Conservation (phyloP, 30 jellyfish, hydroid and myxozoan species). For the Aurelia sp. region DNA sequence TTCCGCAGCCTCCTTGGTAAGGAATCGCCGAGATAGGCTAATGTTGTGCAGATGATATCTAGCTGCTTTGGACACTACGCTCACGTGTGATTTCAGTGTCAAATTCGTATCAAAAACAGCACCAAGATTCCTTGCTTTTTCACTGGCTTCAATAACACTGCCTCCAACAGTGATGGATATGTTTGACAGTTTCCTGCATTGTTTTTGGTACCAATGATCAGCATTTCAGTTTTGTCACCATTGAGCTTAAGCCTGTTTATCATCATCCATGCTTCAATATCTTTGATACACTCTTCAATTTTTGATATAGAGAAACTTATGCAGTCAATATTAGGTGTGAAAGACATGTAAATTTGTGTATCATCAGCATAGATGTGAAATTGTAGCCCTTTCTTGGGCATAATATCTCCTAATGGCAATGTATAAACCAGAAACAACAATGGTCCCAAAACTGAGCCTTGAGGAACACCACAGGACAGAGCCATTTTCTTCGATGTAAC, state of each 20-base stretch:
- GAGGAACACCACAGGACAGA: constrained; percentile 58
- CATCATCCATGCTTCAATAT: constrained; percentile 46
- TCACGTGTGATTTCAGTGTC: constrained; percentile 66
- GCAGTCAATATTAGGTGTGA: constrained; percentile 21
- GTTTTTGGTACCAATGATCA: constrained; percentile 41
- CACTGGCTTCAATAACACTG: constrained; percentile 60
- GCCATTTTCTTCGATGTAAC: constrained; percentile 19
- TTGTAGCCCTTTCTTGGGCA: constrained; percentile 20
- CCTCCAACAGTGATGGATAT: constrained; percentile 42
- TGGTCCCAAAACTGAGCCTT: constrained; percentile 59
- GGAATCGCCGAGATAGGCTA: constrained; percentile 46
- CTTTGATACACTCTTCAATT: constrained; percentile 46
- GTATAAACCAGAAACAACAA: constrained; percentile 44
- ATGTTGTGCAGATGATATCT: constrained; percentile 68
- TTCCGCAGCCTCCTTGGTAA: constrained; percentile 62
- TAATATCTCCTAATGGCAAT: constrained; percentile 52
- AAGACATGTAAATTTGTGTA: constrained; percentile 63
- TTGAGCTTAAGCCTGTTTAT: constrained; percentile 47
- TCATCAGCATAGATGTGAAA: constrained; percentile 54
- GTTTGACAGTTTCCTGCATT: constrained; percentile 48
- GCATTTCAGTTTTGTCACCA: constrained; percentile 62
- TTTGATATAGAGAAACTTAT: constrained; percentile 3
- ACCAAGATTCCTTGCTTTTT: constrained; percentile 60
- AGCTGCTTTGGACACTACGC: constrained; percentile 63
- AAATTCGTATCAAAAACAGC: constrained; percentile 44